Evolutionary conservation across 2,888 invertebrate genomes (phyloP).

Genomic region (Sialis fuliginosa): DNA sequence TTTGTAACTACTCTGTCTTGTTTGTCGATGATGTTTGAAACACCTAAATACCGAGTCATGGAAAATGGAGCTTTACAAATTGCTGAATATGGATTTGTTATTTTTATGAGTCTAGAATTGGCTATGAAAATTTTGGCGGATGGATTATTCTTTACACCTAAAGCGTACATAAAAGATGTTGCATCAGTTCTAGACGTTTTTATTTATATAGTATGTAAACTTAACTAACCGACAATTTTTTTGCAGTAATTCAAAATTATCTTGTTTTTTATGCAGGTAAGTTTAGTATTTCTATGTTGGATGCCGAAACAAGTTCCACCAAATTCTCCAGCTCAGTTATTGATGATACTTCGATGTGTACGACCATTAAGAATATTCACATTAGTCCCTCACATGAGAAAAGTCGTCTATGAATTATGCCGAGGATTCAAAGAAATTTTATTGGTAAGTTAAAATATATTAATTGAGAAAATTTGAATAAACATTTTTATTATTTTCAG

Average conservation of each 20-base stretch:
- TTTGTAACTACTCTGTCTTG: constrained; percentile 93
- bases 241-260: background rate
- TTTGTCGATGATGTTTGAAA: constrained; percentile 98
- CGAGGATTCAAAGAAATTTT: constrained; percentile 98
- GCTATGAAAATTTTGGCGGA: constrained; percentile 91
- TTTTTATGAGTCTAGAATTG: constrained; percentile 95
- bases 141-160: constrained; percentile 96
- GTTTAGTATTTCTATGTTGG: constrained; percentile 90
- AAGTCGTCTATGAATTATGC: constrained; percentile 96
- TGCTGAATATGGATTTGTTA: constrained; percentile 94
- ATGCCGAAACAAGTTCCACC: constrained; percentile 87
- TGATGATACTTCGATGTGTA: constrained; percentile 94
- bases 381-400: constrained; percentile 96
- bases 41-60: constrained; percentile 84
- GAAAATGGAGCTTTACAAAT: constrained; percentile 84
- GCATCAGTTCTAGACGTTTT: constrained; percentile 94
- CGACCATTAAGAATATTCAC: constrained; percentile 94
- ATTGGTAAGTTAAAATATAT: constrained; percentile 40
- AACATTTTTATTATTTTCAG: constrained; percentile 25
- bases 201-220: constrained; percentile 71
- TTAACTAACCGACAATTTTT: background rate
- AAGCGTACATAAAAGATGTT: constrained; percentile 94
- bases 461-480: background rate
- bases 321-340: constrained; percentile 81
- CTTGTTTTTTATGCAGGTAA: constrained; percentile 43